A percentile compares a stretch with the other conserved stretches of the same genome.
Conservation (phyloP, 2,888 invertebrate species). For the Temnothorax unifasciatus region DNA sequence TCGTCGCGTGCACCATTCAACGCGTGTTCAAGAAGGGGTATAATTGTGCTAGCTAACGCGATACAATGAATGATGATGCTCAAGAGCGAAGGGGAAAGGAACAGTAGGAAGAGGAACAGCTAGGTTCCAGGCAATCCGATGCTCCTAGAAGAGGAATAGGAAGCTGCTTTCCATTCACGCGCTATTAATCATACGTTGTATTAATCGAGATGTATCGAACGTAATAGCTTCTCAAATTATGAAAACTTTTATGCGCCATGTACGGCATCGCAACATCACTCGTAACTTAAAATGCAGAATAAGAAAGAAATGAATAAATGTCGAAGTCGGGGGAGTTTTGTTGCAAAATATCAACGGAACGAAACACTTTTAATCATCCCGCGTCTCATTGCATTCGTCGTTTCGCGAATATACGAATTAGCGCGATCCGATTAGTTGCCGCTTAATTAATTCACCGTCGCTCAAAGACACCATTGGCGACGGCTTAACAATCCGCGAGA, state of each 20-base stretch:
- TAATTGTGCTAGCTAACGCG: conserved; percentile 61
- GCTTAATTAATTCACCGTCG: conserved; percentile 28
- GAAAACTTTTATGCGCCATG: conserved; percentile 12
- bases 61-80: conserved; percentile 62
- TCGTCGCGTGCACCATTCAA: conserved; percentile 42
- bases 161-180: conserved; percentile 32
- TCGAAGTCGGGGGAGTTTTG: not conserved
- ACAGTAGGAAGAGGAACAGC: not conserved
- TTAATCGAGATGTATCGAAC: conserved; percentile 9
- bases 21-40: conserved; percentile 35
- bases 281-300: not conserved
- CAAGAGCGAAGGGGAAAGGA: conserved; percentile 11
- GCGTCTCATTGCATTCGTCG: not conserved
- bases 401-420: not conserved
- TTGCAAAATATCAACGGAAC: not conserved
- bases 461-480: conserved; percentile 21
- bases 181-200: conserved; percentile 35
- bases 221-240: conserved; percentile 17
- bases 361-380: conserved; percentile 11
- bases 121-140: conserved; percentile 37
- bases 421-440: conserved; percentile 18
- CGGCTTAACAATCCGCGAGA: conserved; percentile 33
- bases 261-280: not conserved
- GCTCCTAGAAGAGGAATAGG: conserved; percentile 17
- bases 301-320: not conserved